A percentile compares a stretch with the other conserved stretches of the same genome.
These are phyloP conservation scores for Hestina assimilis DNA, from an alignment of 1,140 invertebrate genomes.

Conservation along the genomic window DNA sequence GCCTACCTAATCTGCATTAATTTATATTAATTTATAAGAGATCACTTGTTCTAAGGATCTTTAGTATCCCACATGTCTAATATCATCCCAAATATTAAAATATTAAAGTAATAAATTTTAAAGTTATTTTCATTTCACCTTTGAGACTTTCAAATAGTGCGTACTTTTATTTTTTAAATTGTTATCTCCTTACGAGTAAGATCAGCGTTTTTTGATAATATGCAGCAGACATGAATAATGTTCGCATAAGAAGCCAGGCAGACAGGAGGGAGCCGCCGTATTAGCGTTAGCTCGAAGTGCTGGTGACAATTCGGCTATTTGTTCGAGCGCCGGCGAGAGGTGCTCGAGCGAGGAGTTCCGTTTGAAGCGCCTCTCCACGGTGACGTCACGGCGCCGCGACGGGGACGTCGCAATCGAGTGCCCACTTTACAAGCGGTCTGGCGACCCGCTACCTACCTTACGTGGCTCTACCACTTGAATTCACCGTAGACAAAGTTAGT, in stretches of 20 bases:
- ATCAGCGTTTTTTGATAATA: slow-evolving; percentile 7
- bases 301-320: slow-evolving; percentile 5
- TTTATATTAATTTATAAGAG: no score
- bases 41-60: no score
- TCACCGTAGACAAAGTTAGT: no score
- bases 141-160: no score
- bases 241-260: not conserved
- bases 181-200: not conserved
- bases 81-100: no score
- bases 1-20: no score
- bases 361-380: slow-evolving; percentile 8
- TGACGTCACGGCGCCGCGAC: slow-evolving; percentile 2
- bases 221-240: slow-evolving; percentile 5
- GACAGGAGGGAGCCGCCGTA: not conserved
- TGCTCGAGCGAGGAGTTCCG: slow-evolving; percentile 2
- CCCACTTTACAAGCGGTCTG: not conserved
- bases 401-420: slow-evolving; percentile 2
- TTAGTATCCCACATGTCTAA: no score
- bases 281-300: not conserved
- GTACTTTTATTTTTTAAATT: no score
- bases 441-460: not conserved
- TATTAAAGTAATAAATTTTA: no score
- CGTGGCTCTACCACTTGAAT: no score
- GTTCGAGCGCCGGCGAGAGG: slow-evolving; percentile 3
- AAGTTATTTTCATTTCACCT: no score